These are phyloP conservation scores for Rhabdomys dilectus DNA, from an alignment of 2,113 vertebrate species.

Conservation along the genomic window DNA sequence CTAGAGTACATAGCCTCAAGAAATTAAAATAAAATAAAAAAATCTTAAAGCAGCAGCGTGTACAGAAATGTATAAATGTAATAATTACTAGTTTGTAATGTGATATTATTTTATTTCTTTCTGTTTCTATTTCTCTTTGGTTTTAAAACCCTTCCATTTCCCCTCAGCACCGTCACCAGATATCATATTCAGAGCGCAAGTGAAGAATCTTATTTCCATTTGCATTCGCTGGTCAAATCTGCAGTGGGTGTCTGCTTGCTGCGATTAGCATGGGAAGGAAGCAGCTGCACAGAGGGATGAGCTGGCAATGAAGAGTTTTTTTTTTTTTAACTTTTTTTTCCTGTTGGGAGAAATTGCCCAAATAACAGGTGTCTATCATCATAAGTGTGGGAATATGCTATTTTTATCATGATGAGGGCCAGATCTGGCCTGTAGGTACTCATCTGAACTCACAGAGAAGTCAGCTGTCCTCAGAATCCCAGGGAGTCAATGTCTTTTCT, in stretches of 20 bases:
- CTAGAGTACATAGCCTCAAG: no score
- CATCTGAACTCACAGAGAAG: slow-evolving; percentile 53
- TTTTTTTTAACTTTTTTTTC: slow-evolving; percentile 21
- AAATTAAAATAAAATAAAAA: neutral
- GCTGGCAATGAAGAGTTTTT: slow-evolving; percentile 54
- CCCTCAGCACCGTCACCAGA: slow-evolving; percentile 8
- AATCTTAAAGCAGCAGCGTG: neutral
- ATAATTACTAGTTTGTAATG: neutral
- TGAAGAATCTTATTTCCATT: slow-evolving; percentile 72
- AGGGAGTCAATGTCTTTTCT: neutral
- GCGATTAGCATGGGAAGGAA: slow-evolving; percentile 70
- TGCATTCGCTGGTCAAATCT: slow-evolving; percentile 74
- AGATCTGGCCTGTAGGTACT: slow-evolving; percentile 53
- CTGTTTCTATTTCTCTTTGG: slow-evolving; percentile 51
- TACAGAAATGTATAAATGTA: neutral
- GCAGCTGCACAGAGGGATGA: slow-evolving; percentile 34
- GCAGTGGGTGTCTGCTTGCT: neutral
- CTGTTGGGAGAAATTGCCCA: slow-evolving; percentile 69
- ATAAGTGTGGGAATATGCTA: slow-evolving; percentile 18
- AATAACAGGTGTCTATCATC: slow-evolving; percentile 78
- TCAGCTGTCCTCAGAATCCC: slow-evolving; percentile 44
- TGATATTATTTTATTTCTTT: neutral
- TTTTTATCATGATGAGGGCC: slow-evolving; percentile 69
- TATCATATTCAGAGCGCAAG: slow-evolving; percentile 59
- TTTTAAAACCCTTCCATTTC: slow-evolving; percentile 43